Conservation (phyloP, 2,888 invertebrate species). For the Sphaeridia pumilis region DNA sequence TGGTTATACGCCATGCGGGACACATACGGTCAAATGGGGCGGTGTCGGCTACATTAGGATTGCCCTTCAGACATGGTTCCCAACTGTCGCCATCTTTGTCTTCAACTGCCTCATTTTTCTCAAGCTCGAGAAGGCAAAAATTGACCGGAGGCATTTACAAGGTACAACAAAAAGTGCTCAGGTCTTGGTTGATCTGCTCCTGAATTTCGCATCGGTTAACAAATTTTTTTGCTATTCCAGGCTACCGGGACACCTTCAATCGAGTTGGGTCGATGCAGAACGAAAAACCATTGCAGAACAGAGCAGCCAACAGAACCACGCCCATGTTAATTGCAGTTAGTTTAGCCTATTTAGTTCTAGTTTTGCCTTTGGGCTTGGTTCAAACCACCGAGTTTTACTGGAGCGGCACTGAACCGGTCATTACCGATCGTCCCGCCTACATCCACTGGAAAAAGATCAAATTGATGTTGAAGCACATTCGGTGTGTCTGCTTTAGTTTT, state of each 20-base stretch:
- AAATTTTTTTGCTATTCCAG: too few relatives aligned
- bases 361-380: slow-evolving; percentile 40
- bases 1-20: slow-evolving; percentile 39
- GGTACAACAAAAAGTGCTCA: slow-evolving; percentile 11
- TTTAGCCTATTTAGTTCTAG: slow-evolving; percentile 39
- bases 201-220: too few relatives aligned
- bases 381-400: slow-evolving; percentile 40
- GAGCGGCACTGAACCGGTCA: slow-evolving; percentile 38
- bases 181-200: background rate
- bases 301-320: slow-evolving; percentile 37
- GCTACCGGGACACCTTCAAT: too few relatives aligned
- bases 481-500: slow-evolving; percentile 40
- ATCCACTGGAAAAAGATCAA: slow-evolving; percentile 38
- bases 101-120: slow-evolving; percentile 39
- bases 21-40: slow-evolving; percentile 37
- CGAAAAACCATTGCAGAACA: too few relatives aligned
- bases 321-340: slow-evolving; percentile 40
- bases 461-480: slow-evolving; percentile 40
- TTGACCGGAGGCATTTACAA: slow-evolving; percentile 20
- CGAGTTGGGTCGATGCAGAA: too few relatives aligned
- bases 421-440: background rate
- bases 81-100: slow-evolving; percentile 39
- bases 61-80: slow-evolving; percentile 40
- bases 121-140: slow-evolving; percentile 22
- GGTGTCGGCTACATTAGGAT: slow-evolving; percentile 39